These are phyloP conservation scores for Smithornis capensis DNA, from an alignment of 2,113 vertebrate species.

Conservation along the genomic window DNA sequence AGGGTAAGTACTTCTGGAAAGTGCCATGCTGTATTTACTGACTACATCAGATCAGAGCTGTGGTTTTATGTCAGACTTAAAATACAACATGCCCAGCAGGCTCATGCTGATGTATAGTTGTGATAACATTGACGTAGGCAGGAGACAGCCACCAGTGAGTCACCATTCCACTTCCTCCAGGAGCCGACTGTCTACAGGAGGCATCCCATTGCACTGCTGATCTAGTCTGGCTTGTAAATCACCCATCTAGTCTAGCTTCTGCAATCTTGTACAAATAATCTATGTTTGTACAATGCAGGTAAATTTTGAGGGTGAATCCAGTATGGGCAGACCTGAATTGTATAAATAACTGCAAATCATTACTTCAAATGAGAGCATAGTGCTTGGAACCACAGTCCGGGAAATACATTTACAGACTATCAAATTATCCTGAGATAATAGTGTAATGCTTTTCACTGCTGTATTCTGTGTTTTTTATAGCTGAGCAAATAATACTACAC, in stretches of 20 bases:
- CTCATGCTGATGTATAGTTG: neutral
- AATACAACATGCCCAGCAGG: neutral
- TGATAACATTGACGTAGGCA: neutral
- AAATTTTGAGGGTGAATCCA: neutral
- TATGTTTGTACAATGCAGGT: neutral
- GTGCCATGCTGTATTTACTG: neutral
- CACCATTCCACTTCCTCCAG: neutral
- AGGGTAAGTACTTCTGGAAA: slow-evolving; percentile 20
- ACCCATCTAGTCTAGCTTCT: neutral
- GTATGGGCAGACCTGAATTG: neutral
- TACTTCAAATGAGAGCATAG: slow-evolving; percentile 7
- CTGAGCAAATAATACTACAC: slow-evolving; percentile 16
- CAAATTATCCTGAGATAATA: slow-evolving; percentile 51
- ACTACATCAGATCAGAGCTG: neutral
- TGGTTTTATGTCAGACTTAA: neutral
- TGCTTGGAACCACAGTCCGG: slow-evolving; percentile 10
- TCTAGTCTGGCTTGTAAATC: neutral
- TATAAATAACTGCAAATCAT: slow-evolving; percentile 8
- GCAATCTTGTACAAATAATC: neutral
- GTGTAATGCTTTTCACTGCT: neutral
- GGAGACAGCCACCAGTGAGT: slow-evolving; percentile 18
- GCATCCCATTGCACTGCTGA: neutral
- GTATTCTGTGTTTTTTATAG: neutral
- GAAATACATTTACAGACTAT: slow-evolving; percentile 30
- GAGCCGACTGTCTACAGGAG: neutral